Base-by-base conservation (phyloP, 2,888 invertebrate species). In the Tachystola acroxantha region DNA sequence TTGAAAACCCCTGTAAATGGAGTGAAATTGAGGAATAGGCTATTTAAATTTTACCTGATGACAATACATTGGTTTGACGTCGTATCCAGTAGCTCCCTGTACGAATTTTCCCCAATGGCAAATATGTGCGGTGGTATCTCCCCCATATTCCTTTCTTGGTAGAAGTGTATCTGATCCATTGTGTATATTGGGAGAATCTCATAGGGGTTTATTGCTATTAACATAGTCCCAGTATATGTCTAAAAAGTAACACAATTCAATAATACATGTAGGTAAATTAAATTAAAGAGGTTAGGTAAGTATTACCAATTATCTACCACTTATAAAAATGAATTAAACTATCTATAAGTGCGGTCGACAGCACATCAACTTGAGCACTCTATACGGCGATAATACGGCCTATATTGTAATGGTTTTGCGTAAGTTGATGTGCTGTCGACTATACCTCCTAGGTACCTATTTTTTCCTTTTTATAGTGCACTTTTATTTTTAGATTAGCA, bases 141-240 rank as follows among this genome's bases (percentile, higher is more conserved):
- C 2, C 94, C 94, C 37, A 97, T 91, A 65, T 92, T 93, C 54
- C 90, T 91, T 48, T 94, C 93, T 59, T 92, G 91, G 78, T 98
- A 98, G 50, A 91, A 81, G 42, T 92, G 89, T 50, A 98, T 95
- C 73, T 97, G 93, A 38, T 95, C 94, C 56, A 93, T 92, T 2
- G 96, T 96, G 73, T 98, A 98, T 67, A 98, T 97, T n/a, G 97
- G 95, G 43, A 98, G 86, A 42, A 96, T 91, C 82, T 97, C 94
- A 68, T 98, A 98, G 0, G 98, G 98, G 80, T 98, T 98, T 24
- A 98, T 93, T 2, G 98, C 97, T 52, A 98, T 94, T 62, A 98
- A 88, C 91, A 98, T 97, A 1, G 95, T 92, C 6, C 98, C 97
- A 0, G 96, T 97, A 71, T 96, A 98, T 0, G 98, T 98, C 97